Evolutionary conservation across 2,113 vertebrate species (phyloP), one percentile per base, ranked within the genome.

Genomic region (Polypterus senegalus): DNA sequence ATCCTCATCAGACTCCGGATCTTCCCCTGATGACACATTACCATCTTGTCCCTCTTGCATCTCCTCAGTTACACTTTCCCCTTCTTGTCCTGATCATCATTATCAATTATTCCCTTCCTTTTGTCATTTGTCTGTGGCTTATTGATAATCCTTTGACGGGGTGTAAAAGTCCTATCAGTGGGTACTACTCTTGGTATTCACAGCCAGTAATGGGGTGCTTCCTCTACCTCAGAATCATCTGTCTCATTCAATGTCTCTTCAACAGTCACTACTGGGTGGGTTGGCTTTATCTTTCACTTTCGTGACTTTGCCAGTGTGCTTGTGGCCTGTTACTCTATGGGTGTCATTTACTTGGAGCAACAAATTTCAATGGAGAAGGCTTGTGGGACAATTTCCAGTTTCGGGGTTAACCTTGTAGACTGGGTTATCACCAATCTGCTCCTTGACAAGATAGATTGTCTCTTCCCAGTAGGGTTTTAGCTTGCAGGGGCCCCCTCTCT

Each of bases 401-500:
- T 67, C 58, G 3, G 61, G 57, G 7, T 7, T 7, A 3, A 67
- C 58, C 48, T 57, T 46, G 45, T 68, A 68, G 3, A 68, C 54
- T 5, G 62, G 58, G 48, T 5, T 54, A 6, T 68, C 62, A 11
- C 6, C 10, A 3, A 67, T 9, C 43, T 46, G 10, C 11, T 67
- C 66, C 7, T 51, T 60, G 4, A 67, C 59, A 3, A 57, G 2
- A 7, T 67, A 44, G 4, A 67, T 47, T 0, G 58, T 61, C 7
- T 56, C 5, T 56, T 69, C 63, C 63, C 63, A 69, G 5, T 62
- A 65, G 9, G 67, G 9, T 10, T 57, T 62, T 43, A 65, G 10
- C 45, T 65, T 69, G 3, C 67, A 63, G 6, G 67, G 67, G 6
- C 67, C 63, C 11, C 60, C 67, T 57, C 43, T 54, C 8, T 67